Evolutionary conservation across 2,797 vertebrate genomes (phyloP), one percentile per base, ranked within the genome.

Genomic region (Sciurus carolinensis): DNA sequence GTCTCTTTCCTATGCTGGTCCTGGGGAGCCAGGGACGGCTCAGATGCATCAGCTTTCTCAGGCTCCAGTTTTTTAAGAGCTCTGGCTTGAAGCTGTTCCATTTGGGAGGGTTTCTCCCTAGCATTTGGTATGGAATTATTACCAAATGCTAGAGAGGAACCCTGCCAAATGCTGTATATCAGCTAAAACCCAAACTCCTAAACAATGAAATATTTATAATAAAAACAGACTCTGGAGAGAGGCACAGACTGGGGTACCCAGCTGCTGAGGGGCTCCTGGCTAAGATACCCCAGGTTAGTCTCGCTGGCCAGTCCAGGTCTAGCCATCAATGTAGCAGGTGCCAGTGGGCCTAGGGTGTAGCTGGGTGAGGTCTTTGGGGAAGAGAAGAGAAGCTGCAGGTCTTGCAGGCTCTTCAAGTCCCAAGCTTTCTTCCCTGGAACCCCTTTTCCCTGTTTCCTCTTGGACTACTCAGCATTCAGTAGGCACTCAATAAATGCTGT

Each of bases 131-230:
- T 97, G 92, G 87, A 73, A 15, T 96, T 98, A 96, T 95, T 98
- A 97, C 97, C 98, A 97, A 97, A 98, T 96, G 98, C 98, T 97
- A 44, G 73, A 67, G 90, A 97, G 97, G 90, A 98, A 95, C 87
- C 18, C 71, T 97, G 98, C 98, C 98, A 98, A 98, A 87, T 94
- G 92, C 94, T 97, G 94, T 96, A 96, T 96, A 98, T 98, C 97
- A 98, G 97, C 96, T 97, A 97, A 98, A 98, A 97, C 95, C 95
- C 98, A 97, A 96, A 98, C 94, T 93, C 97, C 96, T 98, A 97
- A 97, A 98, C 98, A 98, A 75, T 97, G 98, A 96, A 98, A 98
- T 98, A 98, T 98, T 98, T 98, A 97, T 97, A 94, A 96, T 97
- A 92, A 97, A 96, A 97, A 94, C 94, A 97, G 96, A 96, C 96